These are phyloP conservation scores for Oostethus manadensis DNA, from an alignment of 2,113 vertebrate genomes.

Conservation along the genomic window DNA sequence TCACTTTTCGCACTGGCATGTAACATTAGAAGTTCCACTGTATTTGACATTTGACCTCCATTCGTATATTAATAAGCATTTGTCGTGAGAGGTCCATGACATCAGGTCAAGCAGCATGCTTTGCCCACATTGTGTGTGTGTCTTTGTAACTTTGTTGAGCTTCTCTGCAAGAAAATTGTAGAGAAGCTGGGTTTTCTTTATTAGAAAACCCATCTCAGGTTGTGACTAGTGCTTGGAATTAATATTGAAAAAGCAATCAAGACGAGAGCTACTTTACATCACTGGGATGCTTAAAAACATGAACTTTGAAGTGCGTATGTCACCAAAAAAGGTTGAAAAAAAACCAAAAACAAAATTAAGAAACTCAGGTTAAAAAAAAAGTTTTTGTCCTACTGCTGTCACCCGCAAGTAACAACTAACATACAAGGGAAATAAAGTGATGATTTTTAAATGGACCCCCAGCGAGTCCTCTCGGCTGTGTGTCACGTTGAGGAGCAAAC, in stretches of 20 bases:
- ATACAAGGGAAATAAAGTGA: no score
- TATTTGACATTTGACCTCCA: neutral
- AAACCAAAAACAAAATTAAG: no score
- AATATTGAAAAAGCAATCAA: constrained; percentile 1
- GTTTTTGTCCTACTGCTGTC: no score
- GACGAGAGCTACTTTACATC: neutral
- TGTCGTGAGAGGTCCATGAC: constrained; percentile 3
- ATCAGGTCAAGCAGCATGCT: constrained; percentile 34
- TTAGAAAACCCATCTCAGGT: neutral
- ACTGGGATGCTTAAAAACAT: neutral
- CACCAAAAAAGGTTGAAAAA: no score
- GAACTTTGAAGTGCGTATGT: neutral
- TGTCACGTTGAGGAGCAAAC: no score
- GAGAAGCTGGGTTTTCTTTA: no score
- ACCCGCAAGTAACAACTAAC: no score
- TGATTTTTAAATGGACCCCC: no score
- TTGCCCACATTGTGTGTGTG: constrained; percentile 6
- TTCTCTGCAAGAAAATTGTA: neutral
- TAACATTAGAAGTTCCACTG: neutral
- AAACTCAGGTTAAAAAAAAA: no score
- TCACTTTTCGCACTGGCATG: no score
- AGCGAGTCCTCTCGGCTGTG: no score
- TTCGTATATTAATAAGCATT: no score
- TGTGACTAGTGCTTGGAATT: neutral
- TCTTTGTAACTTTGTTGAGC: neutral